Evolutionary conservation across 2,797 vertebrate genomes (phyloP).

Genomic region (Gila robusta): DNA sequence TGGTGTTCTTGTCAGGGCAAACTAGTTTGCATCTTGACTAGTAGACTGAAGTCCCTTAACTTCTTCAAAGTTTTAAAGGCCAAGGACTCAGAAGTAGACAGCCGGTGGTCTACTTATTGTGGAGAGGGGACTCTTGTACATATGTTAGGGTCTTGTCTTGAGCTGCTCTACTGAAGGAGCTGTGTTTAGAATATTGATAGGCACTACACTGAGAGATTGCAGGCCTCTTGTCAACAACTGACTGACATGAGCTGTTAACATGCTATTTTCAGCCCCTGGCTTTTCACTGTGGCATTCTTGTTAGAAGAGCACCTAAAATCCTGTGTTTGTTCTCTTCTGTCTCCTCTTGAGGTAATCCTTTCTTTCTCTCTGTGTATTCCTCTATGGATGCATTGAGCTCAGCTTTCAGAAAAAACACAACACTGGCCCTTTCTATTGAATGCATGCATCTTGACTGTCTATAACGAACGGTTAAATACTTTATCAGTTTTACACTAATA

Average conservation of each 20-base stretch:
- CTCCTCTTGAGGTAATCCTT: constrained; percentile 62
- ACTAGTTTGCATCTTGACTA: constrained; percentile 5
- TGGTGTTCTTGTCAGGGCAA: not conserved
- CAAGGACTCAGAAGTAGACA: constrained; percentile 29
- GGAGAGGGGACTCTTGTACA: constrained; percentile 49
- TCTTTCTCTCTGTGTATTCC: constrained; percentile 65
- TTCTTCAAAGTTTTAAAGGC: constrained; percentile 16
- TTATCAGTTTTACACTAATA: constrained; percentile 2
- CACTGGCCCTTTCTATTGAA: constrained; percentile 69
- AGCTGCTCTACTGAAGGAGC: constrained; percentile 81
- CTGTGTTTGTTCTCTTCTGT: constrained; percentile 70
- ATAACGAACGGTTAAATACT: not conserved
- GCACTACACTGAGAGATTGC: constrained; percentile 85
- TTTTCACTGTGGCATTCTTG: constrained; percentile 74
- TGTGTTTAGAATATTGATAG: constrained; percentile 82
- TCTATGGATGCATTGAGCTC: constrained; percentile 73
- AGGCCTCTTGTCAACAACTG: constrained; percentile 83
- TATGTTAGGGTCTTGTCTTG: constrained; percentile 64
- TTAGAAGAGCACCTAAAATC: constrained; percentile 70
- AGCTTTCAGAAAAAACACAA: constrained; percentile 74
- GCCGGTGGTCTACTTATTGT: constrained; percentile 48
- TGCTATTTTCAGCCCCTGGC: constrained; percentile 85
- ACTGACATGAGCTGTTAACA: constrained; percentile 87
- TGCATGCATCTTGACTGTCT: constrained; percentile 65
- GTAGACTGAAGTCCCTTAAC: not conserved